phyloP scores from a whole-genome alignment of 2,888 invertebrate genomes.

The Apodemia zela region DNA sequence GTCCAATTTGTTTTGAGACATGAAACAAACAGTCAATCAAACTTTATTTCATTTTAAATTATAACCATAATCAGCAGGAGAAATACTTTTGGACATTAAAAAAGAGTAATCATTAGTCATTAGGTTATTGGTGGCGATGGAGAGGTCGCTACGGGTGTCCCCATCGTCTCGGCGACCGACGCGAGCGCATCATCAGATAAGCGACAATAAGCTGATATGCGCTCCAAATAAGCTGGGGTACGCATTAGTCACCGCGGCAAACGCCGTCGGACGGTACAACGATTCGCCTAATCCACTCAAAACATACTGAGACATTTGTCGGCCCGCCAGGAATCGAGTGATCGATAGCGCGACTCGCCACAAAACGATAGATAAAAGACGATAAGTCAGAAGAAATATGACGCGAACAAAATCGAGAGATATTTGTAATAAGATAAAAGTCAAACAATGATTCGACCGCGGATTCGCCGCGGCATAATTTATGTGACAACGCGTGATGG shows the following conservation, averaged over 20 bases:
- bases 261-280: slow-evolving; percentile 36
- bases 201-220: slow-evolving; percentile 69
- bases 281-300: slow-evolving; percentile 75
- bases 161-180: slow-evolving; percentile 31
- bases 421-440: slow-evolving; percentile 81
- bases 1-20: neutral
- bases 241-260: slow-evolving; percentile 67
- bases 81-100: slow-evolving; percentile 63
- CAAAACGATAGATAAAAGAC: slow-evolving; percentile 79
- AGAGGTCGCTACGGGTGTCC: slow-evolving; percentile 37
- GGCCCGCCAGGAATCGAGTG: slow-evolving; percentile 67
- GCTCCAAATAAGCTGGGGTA: slow-evolving; percentile 67
- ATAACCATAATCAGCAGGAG: slow-evolving; percentile 59
- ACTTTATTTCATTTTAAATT: slow-evolving; percentile 66
- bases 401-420: slow-evolving; percentile 81
- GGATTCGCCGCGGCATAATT: slow-evolving; percentile 81
- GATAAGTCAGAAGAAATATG: slow-evolving; percentile 80
- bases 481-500: slow-evolving; percentile 80
- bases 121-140: slow-evolving; percentile 41
- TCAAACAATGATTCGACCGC: slow-evolving; percentile 80
- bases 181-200: slow-evolving; percentile 68
- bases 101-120: slow-evolving; percentile 64
- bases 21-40: slow-evolving; percentile 48
- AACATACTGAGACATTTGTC: slow-evolving; percentile 77
- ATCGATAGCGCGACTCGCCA: slow-evolving; percentile 76